Base-by-base conservation (phyloP, 1,140 invertebrate genomes). In the Laupala kohalensis region DNA sequence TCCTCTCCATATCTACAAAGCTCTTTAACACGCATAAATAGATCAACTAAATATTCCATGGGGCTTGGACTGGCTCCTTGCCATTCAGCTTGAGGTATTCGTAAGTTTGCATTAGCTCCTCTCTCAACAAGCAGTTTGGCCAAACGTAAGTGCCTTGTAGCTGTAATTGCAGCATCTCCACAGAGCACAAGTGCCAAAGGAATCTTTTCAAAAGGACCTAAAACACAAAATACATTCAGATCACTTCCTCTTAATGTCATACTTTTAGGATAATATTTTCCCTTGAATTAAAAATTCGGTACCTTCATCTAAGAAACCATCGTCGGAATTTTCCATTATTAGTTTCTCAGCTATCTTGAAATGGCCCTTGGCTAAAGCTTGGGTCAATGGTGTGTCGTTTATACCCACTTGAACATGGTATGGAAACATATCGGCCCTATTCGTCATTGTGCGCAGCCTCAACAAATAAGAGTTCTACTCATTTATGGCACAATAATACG, bases 81-180 rank as follows among this genome's bases (percentile, higher is more conserved):
- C 67, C 67, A 68, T 23, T 68, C 67, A 4, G n/a, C 67, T n/a
- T 37, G 28, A n/a, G 28, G 67, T 15, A 68, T 68, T 4, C 28
- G 67, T 15, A 68, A 9, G 27, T 68, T 68, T 23, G 67, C 26
- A 68, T 68, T 68, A n/a, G 67, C 67, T 28, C 67, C 67, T n/a
- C 67, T 23, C 27, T 68, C 67, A 4, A 68, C 67, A n/a, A 68
- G 29, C 12, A 68, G 29, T 30, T 23, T 68, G 2, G 67, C 67
- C 19, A 68, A 30, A 23, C 28, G 67, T 23, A 68, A 23, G 23
- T 68, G 67, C 15, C 67, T 25, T 28, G 67, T 27, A n/a, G 27
- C 3, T 13, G 26, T 68, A 3, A 68, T 23, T 5, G 19, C 67
- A 37, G 25, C 25, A 9, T 28, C 28, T 6, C 67, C 29, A n/a